Evolutionary conservation across 2,888 invertebrate genomes (phyloP), one percentile per base, ranked within the genome.

Genomic region (Blastobasis lacticolella): DNA sequence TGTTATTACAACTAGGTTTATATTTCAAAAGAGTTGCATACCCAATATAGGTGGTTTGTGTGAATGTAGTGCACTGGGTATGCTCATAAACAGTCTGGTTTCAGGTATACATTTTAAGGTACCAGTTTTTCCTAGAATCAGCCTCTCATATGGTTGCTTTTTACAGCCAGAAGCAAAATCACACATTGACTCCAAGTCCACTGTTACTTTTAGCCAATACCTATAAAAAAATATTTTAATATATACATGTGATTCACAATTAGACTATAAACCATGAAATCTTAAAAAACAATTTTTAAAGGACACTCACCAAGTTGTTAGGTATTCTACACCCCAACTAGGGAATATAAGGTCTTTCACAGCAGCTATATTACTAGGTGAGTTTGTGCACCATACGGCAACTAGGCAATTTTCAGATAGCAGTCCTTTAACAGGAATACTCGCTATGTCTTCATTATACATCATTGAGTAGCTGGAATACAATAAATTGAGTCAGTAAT

Each of bases 311-410:
- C 97, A 95, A 57, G 91, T 93, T 1, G 94, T 91, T 6, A 92
- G 60, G 66, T 92, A 90, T 46, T 89, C 80, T 0, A 97, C 87
- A 8, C 92, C 91, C 97, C 97, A 97, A 41, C 83, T 77, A 0
- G 94, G 92, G 68, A 98, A 92, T 62, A 97, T 90, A n/a, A 91
- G 78, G 5, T 92, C 84, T 63, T 91, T 89, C 37, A 97, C 88
- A 54, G 91, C 91, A 7, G 90, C 74, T 50, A 94, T 86, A 71
- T 95, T 94, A 62, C 90, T 91, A 3, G 83, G 74, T 10, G 95
- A 92, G 81, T 98, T 98, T 9, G 98, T 98, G 67, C 97, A 96
- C 98, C 98, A 98, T 42, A 98, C 90, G 9, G 92, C 94, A 8
- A 98, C 87, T 3, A 98, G 71, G 42, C 94, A 92, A 59, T 91